These are phyloP conservation scores for Bos javanicus DNA, from an alignment of 2,113 vertebrate genomes.

Conservation along the genomic window DNA sequence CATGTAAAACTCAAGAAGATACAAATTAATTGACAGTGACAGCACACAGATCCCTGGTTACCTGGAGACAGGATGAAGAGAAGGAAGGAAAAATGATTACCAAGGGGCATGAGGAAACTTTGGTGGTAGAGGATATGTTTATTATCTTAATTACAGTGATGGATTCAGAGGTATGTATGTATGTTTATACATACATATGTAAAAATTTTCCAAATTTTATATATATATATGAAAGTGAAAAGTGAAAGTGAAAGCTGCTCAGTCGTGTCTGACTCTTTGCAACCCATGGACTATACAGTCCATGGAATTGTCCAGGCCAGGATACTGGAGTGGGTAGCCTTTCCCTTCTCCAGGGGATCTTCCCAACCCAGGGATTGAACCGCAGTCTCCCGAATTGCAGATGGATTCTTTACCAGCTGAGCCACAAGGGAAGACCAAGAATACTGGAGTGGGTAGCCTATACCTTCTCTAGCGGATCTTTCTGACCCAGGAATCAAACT, in stretches of 20 bases:
- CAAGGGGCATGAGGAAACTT: background rate
- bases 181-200: background rate
- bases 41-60: background rate
- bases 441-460: background rate
- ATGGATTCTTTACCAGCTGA: background rate
- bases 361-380: background rate
- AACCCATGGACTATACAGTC: background rate
- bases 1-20: background rate
- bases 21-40: background rate
- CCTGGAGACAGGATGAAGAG: background rate
- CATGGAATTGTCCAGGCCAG: background rate
- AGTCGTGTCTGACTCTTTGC: background rate
- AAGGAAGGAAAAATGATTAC: background rate
- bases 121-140: background rate
- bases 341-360: background rate
- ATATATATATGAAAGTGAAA: background rate
- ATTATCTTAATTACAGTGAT: background rate
- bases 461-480: background rate
- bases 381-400: fast-evolving
- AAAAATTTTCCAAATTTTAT: background rate
- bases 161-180: background rate
- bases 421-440: background rate
- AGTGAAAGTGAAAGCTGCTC: background rate
- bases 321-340: background rate
- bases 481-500: background rate